phyloP scores from a whole-genome alignment of 2,113 vertebrate species.

The Dicaeum eximium region DNA sequence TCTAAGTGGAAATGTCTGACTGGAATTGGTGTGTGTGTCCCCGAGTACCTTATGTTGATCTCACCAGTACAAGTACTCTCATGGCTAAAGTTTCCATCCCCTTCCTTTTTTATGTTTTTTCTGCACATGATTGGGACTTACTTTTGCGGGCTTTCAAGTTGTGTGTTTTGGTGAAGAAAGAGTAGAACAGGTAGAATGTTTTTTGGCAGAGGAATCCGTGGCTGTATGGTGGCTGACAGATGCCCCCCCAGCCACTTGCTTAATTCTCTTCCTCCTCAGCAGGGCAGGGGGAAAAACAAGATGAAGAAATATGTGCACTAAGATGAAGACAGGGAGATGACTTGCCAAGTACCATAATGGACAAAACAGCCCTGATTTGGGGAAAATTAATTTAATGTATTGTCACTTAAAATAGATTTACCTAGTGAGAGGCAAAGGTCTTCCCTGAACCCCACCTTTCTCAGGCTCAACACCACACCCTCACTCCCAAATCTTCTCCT shows the following conservation, averaged over 20 bases:
- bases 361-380: neutral
- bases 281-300: neutral
- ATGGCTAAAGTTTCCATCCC: neutral
- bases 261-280: neutral
- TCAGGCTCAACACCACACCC: neutral
- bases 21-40: neutral
- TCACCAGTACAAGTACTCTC: neutral
- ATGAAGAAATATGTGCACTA: fast-evolving
- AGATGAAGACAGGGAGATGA: neutral
- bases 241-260: too few species aligned
- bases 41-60: neutral
- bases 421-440: neutral
- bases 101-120: neutral
- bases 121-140: neutral
- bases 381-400: neutral
- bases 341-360: neutral
- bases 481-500: neutral
- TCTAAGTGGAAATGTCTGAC: neutral
- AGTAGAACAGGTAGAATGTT: neutral
- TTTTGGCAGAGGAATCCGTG: neutral
- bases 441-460: neutral
- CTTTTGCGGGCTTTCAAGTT: neutral
- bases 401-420: neutral
- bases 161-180: neutral
- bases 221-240: neutral